These are phyloP conservation scores for Pentamera pediparva DNA, from an alignment of 53 echinoderm and acorn worm genomes.

Conservation along the genomic window DNA sequence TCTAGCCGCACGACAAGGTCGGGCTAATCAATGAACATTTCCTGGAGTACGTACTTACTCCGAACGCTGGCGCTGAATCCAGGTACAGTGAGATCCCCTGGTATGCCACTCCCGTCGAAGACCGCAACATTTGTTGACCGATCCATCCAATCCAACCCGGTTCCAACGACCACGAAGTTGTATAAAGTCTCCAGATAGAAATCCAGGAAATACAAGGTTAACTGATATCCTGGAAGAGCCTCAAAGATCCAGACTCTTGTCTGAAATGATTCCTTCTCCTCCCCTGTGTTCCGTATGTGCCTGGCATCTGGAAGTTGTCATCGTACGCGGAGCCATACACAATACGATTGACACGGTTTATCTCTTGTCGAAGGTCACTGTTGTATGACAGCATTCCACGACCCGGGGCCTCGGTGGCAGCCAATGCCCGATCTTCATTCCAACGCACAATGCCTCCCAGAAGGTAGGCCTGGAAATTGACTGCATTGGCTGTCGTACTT, in stretches of 20 bases:
- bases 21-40: conserved; percentile 50
- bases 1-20: conserved; percentile 50
- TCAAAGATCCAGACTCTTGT: too few relatives aligned
- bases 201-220: too few relatives aligned
- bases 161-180: too few relatives aligned
- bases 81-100: too few relatives aligned
- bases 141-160: too few relatives aligned
- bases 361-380: background rate
- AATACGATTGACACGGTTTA: conserved; percentile 9
- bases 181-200: too few relatives aligned
- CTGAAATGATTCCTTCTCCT: too few relatives aligned
- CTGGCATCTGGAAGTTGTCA: background rate
- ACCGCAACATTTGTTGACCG: too few relatives aligned
- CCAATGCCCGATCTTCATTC: conserved; percentile 48
- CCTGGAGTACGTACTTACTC: too few relatives aligned
- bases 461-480: conserved; percentile 70
- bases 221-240: too few relatives aligned
- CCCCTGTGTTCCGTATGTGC: conserved; percentile 41
- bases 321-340: conserved; percentile 3
- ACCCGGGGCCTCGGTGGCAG: background rate
- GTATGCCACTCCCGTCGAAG: too few relatives aligned
- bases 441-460: conserved; percentile 53
- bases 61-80: too few relatives aligned
- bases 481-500: conserved; percentile 46
- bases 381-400: background rate